Evolutionary conservation across 2,113 vertebrate species (phyloP).

Genomic region (Euleptes europaea): DNA sequence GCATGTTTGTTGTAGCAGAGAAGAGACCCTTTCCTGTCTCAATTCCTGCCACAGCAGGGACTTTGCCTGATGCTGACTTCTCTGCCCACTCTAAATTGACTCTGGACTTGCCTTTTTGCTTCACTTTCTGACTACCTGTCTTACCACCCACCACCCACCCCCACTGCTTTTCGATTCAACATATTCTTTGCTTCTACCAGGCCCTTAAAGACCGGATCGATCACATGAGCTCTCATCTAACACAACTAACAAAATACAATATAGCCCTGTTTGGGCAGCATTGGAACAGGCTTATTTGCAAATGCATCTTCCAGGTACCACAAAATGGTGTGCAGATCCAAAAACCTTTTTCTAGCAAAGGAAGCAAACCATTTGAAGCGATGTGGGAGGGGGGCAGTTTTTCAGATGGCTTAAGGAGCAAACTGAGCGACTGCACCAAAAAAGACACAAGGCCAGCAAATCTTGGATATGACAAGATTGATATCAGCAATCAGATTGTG

Average conservation of each 20-base stretch:
- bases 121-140: background rate
- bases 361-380: background rate
- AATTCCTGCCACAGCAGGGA: no score
- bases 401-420: background rate
- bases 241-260: background rate
- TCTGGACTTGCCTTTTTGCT: background rate
- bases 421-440: background rate
- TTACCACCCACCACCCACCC: no score
- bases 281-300: background rate
- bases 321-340: background rate
- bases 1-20: no score
- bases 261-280: background rate
- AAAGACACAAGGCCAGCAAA: background rate
- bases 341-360: background rate
- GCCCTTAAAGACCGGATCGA: background rate
- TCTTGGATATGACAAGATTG: background rate
- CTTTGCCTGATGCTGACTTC: no score
- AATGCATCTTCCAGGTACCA: background rate
- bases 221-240: background rate
- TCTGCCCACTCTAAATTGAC: background rate
- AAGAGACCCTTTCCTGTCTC: no score
- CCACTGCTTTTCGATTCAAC: background rate
- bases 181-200: background rate
- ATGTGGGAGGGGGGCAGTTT: background rate
- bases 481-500: background rate